A percentile compares a stretch with the other conserved stretches of the same genome.
phyloP scores from a whole-genome alignment of 23 tunicate species.

The Pegea sp. region DNA sequence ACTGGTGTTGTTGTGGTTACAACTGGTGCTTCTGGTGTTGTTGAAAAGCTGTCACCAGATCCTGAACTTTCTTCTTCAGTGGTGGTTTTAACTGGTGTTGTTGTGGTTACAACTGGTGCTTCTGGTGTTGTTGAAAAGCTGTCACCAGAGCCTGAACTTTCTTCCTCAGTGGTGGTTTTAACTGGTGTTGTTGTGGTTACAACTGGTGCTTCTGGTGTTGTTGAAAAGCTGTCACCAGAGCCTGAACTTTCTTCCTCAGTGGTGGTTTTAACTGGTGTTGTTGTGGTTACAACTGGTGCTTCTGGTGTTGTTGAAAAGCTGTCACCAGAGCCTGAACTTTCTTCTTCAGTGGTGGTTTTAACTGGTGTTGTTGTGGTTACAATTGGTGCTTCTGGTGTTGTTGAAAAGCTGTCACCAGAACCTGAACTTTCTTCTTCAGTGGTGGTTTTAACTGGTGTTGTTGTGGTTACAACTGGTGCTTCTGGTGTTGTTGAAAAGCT shows the following conservation, averaged over 20 bases:
- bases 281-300: conserved; percentile 4
- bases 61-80: neutral
- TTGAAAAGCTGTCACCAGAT: neutral
- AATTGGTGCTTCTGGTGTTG: conserved; percentile 1
- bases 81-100: conserved; percentile 11
- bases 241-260: conserved; percentile 47
- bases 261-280: conserved; percentile 22
- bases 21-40: neutral
- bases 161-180: conserved; percentile 5
- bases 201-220: conserved; percentile 11
- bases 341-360: conserved; percentile 8
- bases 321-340: neutral
- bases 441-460: conserved; percentile 16
- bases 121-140: conserved; percentile 2
- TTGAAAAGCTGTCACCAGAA: conserved; percentile 16
- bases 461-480: conserved; percentile 19
- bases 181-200: conserved; percentile 14
- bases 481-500: conserved; percentile 7
- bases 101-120: conserved; percentile 1
- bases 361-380: conserved; percentile 9
- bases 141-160: conserved; percentile 1
- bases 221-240: conserved; percentile 19
- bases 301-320: neutral
- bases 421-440: conserved; percentile 23
- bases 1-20: conserved; percentile 9